These are phyloP conservation scores for Colossoma macropomum DNA, from an alignment of 2,113 vertebrate genomes.

Conservation along the genomic window DNA sequence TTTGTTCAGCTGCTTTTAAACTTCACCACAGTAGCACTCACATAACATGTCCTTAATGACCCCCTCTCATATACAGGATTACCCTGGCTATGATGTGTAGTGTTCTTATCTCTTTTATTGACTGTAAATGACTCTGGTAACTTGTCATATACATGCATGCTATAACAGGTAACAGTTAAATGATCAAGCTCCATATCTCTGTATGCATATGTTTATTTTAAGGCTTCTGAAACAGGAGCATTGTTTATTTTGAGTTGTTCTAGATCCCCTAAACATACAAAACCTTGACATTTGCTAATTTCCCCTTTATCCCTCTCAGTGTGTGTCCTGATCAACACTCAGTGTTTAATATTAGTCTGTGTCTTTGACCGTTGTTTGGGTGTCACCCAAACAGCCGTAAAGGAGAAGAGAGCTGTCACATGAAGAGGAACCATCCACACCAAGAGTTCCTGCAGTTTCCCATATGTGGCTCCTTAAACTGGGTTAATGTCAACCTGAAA, in stretches of 20 bases:
- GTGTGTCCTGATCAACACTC: conserved; percentile 11
- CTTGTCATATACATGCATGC: not conserved
- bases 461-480: not conserved
- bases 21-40: not conserved
- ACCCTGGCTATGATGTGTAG: too few relatives aligned
- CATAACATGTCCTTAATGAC: not conserved
- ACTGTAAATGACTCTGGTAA: not conserved
- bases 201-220: not conserved
- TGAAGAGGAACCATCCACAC: conserved; percentile 37
- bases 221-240: not conserved
- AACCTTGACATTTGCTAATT: not conserved
- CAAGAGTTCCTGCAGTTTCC: conserved; percentile 24
- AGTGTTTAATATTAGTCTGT: conserved; percentile 10
- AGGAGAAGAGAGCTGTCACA: conserved; percentile 27
- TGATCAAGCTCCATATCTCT: not conserved
- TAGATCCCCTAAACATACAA: not conserved
- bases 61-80: not conserved
- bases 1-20: not conserved
- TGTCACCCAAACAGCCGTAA: conserved; percentile 20
- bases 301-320: not conserved
- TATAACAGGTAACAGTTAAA: too few relatives aligned
- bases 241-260: not conserved
- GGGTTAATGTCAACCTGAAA: not conserved
- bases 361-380: conserved; percentile 25
- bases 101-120: not conserved